These are phyloP conservation scores for Catharus minimus DNA, from an alignment of 2,113 vertebrate genomes.

Conservation along the genomic window DNA sequence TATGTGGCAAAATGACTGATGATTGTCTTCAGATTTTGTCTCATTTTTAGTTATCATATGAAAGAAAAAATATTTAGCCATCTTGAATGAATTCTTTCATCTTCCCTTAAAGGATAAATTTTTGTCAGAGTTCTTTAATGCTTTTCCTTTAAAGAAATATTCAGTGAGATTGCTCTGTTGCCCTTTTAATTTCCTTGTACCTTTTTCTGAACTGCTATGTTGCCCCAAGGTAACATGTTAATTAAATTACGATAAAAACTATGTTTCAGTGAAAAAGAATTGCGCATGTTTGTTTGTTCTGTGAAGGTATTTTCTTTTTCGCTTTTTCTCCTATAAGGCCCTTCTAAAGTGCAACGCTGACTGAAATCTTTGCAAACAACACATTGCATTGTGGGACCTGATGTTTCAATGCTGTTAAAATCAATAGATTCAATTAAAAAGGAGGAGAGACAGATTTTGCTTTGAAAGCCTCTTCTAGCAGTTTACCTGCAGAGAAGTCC, in stretches of 20 bases:
- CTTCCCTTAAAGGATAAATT: conserved; percentile 29
- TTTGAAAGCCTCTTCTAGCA: background rate
- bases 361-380: background rate
- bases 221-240: conserved; percentile 55
- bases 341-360: background rate
- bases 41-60: background rate
- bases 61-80: conserved; percentile 40
- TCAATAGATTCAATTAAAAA: background rate
- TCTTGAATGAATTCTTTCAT: conserved; percentile 56
- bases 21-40: background rate
- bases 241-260: conserved; percentile 68
- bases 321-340: background rate
- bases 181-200: conserved; percentile 70
- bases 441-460: background rate
- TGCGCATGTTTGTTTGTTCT: conserved; percentile 44
- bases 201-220: conserved; percentile 55
- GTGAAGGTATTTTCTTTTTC: background rate
- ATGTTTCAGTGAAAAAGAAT: conserved; percentile 45
- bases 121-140: conserved; percentile 19
- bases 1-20: background rate
- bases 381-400: background rate
- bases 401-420: background rate
- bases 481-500: background rate
- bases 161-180: conserved; percentile 53
- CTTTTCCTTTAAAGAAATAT: conserved; percentile 35